Evolutionary conservation across 2,113 vertebrate species (phyloP), one percentile per base, ranked within the genome.

Genomic region (Thryonomys swinderianus): DNA sequence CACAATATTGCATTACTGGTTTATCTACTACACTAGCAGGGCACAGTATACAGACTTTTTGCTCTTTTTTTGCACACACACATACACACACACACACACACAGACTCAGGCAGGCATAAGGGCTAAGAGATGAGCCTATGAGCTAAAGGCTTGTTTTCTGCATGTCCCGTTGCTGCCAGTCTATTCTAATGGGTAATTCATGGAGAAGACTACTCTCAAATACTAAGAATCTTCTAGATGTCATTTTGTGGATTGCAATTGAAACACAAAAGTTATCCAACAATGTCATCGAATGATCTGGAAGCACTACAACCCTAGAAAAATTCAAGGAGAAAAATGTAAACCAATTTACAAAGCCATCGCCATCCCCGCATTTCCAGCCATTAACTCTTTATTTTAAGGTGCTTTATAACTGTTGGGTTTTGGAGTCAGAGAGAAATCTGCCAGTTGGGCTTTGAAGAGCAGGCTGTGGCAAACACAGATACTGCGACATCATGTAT

Each of bases 1-100:
- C 97, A 97, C 97, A 91, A n/a, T 97, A 98, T 98, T 98, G 98
- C 98, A 98, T 98, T 98, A 98, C 97, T 97, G 97, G 98, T 98
- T 97, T 90, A 97, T 97, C 96, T 97, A 88, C 92, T 92, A 97
- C 59, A 57, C 66, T 96, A 97, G 94, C 96, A 96, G 93, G 86
- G 61, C 51, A 91, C 85, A 64, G 78, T 53, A 27, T 37, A 45
- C 51, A 81, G 79, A 83, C 64, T 91, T 18, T 74, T 87, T 90
- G 82, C 48, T 71, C 51, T 64, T 64, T 18, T 51, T 59, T 91
- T 66, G 61, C 23, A 13, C 12, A 55, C 20, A 12, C 17, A 40
- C 45, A 30, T 34, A 16, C 78, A 32, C 53, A 71, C 76, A 34
- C 61, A 37, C 80, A 79, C 81, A 90, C 42, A 37, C 42, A 6